These are phyloP conservation scores for Corythoichthys intestinalis DNA, from an alignment of 2,113 vertebrate genomes.

Conservation along the genomic window DNA sequence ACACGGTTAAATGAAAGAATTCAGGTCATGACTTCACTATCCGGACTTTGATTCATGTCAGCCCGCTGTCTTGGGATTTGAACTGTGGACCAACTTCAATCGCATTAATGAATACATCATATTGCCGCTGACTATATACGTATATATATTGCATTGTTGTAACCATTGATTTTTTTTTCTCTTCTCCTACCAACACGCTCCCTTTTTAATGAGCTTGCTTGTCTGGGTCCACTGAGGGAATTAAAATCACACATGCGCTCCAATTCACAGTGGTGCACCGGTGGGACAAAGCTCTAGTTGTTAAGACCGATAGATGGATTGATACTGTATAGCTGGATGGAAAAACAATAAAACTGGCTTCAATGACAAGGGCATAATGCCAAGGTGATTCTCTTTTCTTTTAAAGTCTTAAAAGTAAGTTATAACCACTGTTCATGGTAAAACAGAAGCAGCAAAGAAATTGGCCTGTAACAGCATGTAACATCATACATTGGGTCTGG, in stretches of 20 bases:
- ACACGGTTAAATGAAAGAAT: constrained; percentile 53
- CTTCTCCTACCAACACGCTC: constrained; percentile 33
- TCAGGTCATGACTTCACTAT: constrained; percentile 46
- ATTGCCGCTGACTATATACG: constrained; percentile 34
- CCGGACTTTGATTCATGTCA: constrained; percentile 49
- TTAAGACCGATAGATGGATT: not conserved
- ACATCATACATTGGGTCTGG: not conserved
- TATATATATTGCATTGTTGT: constrained; percentile 59
- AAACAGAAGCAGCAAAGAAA: not conserved
- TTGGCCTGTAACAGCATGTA: not conserved
- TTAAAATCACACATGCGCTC: constrained; percentile 36
- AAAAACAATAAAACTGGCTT: constrained; percentile 2
- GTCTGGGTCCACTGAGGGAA: constrained; percentile 29
- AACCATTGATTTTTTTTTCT: constrained; percentile 52
- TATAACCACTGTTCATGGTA: not conserved
- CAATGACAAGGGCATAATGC: not conserved
- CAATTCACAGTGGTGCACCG: constrained; percentile 10
- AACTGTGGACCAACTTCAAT: constrained; percentile 62
- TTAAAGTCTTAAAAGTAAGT: not conserved
- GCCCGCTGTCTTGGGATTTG: constrained; percentile 46
- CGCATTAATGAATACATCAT: constrained; percentile 65
- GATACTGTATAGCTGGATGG: not conserved
- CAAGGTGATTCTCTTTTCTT: not conserved
- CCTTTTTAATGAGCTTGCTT: constrained; percentile 52
- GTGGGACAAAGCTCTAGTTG: not conserved